Base-by-base conservation (phyloP, 2,113 vertebrate genomes). In the Eulemur rufifrons region DNA sequence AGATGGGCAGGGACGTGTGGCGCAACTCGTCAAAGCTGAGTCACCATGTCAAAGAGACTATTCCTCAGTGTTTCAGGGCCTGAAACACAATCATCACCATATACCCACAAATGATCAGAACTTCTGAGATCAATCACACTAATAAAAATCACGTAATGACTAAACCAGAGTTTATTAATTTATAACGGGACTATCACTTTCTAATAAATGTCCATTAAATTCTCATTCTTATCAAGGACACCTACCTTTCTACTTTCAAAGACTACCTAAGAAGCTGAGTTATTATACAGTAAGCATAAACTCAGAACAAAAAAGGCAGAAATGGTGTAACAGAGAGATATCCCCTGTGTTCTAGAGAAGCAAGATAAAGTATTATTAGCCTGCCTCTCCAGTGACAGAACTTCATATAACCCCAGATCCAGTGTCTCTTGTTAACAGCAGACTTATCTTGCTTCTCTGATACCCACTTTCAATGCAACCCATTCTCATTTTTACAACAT, bases 121-220 rank as follows among this genome's bases (percentile, higher is more conserved):
- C 8, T 81, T 76, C 52, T 78, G 32, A 77, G 9, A 92, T 78
- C 39, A 86, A 86, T 17, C 13, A 77, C 4, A 61, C 34, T 39
- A 90, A 68, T n/a, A 89, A 71, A 95, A 85, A 94, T 61, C 8
- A 69, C 63, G 52, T 89, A 77, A 86, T 21, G 4, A 93, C 71
- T 47, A 77, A 96, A 39, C 8, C 12, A 61, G 56, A 86, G 54
- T 45, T 80, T 52, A 85, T 27, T 17, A 76, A 69, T 54, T 89
- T 54, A 63, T 68, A 82, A 50, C 64, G 13, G 45, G 10, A n/a
- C 47, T n/a, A 68, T 77, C 68, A 54, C 13, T 80, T 86, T 76
- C 21, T 32, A 91, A 77, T 15, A 68, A 91, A 73, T 91, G 86
- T 73, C 37, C 61, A 91, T 84, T 68, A 68, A 88, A 88, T 91